These are phyloP conservation scores for Tyria jacobaeae DNA, from an alignment of 2,888 invertebrate genomes.

Conservation along the genomic window DNA sequence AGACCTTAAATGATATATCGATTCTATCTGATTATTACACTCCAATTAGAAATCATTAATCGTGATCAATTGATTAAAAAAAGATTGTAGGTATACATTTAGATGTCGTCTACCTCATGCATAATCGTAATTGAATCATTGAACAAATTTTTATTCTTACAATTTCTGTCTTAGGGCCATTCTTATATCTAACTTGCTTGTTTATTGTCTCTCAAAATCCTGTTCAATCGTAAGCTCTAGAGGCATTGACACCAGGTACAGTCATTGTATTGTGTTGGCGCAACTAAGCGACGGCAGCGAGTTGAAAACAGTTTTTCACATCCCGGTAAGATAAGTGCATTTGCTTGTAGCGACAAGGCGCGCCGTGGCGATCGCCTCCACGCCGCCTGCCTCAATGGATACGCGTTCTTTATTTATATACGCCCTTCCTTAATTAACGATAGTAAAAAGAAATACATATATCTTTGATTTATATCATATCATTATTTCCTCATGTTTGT, in stretches of 20 bases:
- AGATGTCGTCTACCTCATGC: conserved; percentile 35
- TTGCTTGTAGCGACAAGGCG: conserved; percentile 85
- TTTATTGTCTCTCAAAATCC: conserved; percentile 72
- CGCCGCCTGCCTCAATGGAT: conserved; percentile 78
- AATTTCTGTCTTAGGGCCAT: conserved; percentile 70
- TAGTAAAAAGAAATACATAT: conserved; percentile 79
- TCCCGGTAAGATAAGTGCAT: conserved; percentile 86
- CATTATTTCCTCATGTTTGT: conserved; percentile 60
- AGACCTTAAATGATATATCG: conserved; percentile 59
- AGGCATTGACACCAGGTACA: conserved; percentile 74
- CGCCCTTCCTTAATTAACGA: conserved; percentile 83
- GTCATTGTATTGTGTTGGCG: conserved; percentile 73
- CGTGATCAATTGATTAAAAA: conserved; percentile 50
- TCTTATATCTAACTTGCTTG: conserved; percentile 69
- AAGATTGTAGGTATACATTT: conserved; percentile 34
- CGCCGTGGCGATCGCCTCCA: conserved; percentile 76
- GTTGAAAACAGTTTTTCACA: conserved; percentile 82
- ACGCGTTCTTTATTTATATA: conserved; percentile 83
- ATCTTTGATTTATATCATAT: conserved; percentile 78
- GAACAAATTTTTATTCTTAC: conserved; percentile 67
- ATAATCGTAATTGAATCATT: conserved; percentile 60
- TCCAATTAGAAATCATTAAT: conserved; percentile 56
- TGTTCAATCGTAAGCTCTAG: conserved; percentile 72
- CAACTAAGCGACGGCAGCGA: conserved; percentile 80
- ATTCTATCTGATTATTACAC: conserved; percentile 61